A percentile compares a stretch with the other conserved stretches of the same genome.
phyloP scores from a whole-genome alignment of 2,113 vertebrate genomes.

The Amia ocellicauda region DNA sequence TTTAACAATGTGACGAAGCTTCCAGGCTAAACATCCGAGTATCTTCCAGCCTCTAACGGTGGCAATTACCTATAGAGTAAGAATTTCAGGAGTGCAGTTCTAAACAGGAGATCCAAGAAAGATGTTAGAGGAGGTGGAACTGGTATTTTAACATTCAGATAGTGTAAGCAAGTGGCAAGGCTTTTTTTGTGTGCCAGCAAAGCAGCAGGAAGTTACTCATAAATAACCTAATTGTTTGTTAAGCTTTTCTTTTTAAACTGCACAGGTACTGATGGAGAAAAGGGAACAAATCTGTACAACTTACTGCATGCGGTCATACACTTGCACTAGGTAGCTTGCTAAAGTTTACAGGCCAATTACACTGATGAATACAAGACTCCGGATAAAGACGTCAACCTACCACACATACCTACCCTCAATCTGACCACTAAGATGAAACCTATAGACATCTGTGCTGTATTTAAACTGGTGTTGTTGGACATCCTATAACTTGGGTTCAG shows the following conservation, averaged over 20 bases:
- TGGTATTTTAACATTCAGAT: constrained; percentile 21
- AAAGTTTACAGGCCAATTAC: no score
- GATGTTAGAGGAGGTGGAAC: not conserved
- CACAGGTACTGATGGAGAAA: no score
- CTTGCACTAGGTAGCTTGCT: no score
- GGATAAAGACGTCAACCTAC: no score
- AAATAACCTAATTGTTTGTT: no score
- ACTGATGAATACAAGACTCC: no score
- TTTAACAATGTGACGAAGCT: no score
- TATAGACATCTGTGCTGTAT: not conserved
- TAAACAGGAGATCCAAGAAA: not conserved
- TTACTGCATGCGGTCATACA: no score
- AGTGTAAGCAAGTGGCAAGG: constrained; percentile 16
- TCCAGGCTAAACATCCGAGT: not conserved
- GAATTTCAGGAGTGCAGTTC: constrained; percentile 3
- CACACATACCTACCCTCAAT: no score
- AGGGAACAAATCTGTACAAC: no score
- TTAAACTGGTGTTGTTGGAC: not conserved
- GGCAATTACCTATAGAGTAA: not conserved
- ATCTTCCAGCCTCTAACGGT: not conserved
- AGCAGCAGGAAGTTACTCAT: constrained; percentile 9
- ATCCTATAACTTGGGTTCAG: constrained; percentile 59
- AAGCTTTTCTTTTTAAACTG: no score
- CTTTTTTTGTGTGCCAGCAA: not conserved
- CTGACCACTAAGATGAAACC: no score